Percentiles rank a stretch among this genome's conserved stretches.
phyloP scores from a whole-genome alignment of 2,113 vertebrate genomes.

The Pelecanus crispus region DNA sequence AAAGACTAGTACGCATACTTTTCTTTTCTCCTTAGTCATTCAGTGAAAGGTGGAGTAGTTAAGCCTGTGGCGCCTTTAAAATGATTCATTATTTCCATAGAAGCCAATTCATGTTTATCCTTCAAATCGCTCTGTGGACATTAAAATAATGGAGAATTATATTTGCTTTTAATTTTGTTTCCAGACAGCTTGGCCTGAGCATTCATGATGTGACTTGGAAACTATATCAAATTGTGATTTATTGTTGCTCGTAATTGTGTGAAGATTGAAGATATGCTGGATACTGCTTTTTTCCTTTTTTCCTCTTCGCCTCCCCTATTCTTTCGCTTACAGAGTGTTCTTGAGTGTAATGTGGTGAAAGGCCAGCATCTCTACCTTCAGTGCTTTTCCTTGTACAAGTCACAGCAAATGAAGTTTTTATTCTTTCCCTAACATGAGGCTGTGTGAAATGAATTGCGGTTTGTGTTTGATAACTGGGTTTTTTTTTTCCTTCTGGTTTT shows the following conservation, averaged over 20 bases:
- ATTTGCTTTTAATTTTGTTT: constrained; percentile 71
- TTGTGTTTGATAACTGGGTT: not conserved
- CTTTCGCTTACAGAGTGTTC: constrained; percentile 7
- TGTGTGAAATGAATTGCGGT: not conserved
- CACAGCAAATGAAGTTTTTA: not conserved
- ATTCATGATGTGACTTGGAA: constrained; percentile 67
- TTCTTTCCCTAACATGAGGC: not conserved
- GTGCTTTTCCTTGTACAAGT: not conserved
- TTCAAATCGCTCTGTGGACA: constrained; percentile 42
- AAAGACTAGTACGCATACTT: not conserved
- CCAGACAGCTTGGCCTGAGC: constrained; percentile 60
- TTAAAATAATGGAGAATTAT: constrained; percentile 62
- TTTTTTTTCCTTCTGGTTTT: not conserved
- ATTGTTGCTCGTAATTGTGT: constrained; percentile 41
- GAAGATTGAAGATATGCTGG: constrained; percentile 34
- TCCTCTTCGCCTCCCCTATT: not conserved
- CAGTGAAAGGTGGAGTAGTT: constrained; percentile 41
- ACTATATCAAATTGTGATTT: constrained; percentile 49
- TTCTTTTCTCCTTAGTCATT: constrained; percentile 34
- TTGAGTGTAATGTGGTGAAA: not conserved
- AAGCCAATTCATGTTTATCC: constrained; percentile 53
- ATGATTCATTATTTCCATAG: constrained; percentile 63
- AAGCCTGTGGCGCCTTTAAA: constrained; percentile 46
- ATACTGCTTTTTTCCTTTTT: not conserved
- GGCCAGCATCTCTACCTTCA: not conserved